Evolutionary conservation across 2,888 invertebrate species (phyloP).

Genomic region (Diploptera punctata): DNA sequence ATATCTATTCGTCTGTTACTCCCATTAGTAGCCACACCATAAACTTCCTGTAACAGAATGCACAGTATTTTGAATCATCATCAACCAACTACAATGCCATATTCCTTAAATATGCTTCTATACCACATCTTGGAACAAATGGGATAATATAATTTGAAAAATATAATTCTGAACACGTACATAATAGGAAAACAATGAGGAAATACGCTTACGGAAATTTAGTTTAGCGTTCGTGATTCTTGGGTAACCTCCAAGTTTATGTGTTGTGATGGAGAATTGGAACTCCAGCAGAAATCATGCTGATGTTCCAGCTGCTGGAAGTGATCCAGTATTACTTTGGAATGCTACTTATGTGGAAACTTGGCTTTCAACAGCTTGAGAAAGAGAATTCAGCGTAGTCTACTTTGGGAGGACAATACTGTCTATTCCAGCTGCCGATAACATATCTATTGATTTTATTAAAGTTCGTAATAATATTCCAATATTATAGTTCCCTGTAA

Average conservation of each 20-base stretch:
- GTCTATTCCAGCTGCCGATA: background rate
- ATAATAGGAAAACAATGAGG: background rate
- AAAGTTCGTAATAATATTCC: too few species aligned
- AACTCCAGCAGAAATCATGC: background rate
- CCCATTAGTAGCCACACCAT: too few species aligned
- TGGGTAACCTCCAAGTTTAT: conserved; percentile 13
- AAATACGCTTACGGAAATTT: conserved; percentile 8
- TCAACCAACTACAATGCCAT: too few species aligned
- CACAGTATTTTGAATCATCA: too few species aligned
- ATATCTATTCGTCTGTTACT: too few species aligned
- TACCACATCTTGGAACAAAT: too few species aligned
- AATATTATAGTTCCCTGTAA: too few species aligned
- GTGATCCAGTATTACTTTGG: background rate
- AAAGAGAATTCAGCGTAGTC: background rate
- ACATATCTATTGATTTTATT: background rate
- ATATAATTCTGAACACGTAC: background rate
- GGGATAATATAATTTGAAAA: too few species aligned
- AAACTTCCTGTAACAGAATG: too few species aligned
- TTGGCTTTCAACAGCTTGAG: background rate
- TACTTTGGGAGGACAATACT: background rate
- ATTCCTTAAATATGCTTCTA: too few species aligned
- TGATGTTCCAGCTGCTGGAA: background rate
- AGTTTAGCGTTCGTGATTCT: conserved; percentile 14
- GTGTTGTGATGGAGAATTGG: background rate
- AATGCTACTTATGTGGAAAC: background rate